These are phyloP conservation scores for Atlantisia rogersi DNA, from an alignment of 2,113 vertebrate genomes.

Conservation along the genomic window DNA sequence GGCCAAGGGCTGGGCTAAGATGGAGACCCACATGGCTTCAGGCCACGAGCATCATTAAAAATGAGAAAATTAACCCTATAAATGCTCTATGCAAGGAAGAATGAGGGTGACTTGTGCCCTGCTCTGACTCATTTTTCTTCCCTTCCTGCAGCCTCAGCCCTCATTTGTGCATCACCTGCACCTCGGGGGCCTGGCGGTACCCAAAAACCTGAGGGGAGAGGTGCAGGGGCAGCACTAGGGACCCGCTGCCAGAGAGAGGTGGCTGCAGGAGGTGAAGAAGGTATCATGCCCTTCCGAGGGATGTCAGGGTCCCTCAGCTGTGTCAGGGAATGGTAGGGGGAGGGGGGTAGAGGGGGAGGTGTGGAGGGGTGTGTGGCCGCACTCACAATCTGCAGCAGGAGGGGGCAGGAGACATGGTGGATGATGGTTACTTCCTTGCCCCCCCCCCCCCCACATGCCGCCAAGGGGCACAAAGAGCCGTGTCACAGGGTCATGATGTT, in stretches of 20 bases:
- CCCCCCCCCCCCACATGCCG: too few species aligned
- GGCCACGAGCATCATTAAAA: not conserved
- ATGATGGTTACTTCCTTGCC: not conserved
- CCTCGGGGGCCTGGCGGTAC: not conserved
- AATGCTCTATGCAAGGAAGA: not conserved
- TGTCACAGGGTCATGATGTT: not conserved
- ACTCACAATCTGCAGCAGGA: not conserved
- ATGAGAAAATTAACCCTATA: not conserved
- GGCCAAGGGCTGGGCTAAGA: not conserved
- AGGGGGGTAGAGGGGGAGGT: too few species aligned
- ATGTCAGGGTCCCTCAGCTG: not conserved
- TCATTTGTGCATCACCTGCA: rapidly evolving
- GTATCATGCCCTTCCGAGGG: not conserved
- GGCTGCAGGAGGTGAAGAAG: not conserved
- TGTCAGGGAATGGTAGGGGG: too few species aligned
- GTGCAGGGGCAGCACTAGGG: not conserved
- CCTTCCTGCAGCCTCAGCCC: not conserved
- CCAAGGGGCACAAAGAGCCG: not conserved
- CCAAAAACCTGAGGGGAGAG: not conserved
- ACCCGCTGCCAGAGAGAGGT: not conserved
- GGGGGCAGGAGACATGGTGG: not conserved
- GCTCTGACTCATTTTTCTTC: not conserved
- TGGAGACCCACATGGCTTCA: not conserved
- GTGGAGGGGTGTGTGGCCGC: not conserved
- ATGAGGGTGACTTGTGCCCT: not conserved